These are phyloP conservation scores for Drosophila nr. perissopoda DNA, from an alignment of 2,888 invertebrate species.

Conservation along the genomic window DNA sequence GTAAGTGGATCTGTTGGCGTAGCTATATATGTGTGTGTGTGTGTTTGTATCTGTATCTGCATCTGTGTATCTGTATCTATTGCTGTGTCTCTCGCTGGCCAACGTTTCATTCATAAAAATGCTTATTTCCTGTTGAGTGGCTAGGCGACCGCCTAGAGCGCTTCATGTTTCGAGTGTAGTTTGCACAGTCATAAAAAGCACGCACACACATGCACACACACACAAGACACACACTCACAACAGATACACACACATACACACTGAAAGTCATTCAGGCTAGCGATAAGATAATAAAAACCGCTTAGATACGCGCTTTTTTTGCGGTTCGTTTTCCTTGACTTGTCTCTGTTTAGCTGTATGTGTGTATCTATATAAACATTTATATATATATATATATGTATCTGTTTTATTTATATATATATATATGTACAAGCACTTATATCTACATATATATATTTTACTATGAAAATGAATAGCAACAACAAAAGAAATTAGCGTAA, in stretches of 20 bases:
- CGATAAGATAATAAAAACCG: constrained; percentile 80
- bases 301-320: constrained; percentile 76
- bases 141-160: constrained; percentile 68
- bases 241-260: constrained; percentile 13
- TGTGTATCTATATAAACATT: constrained; percentile 8
- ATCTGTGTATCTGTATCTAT: constrained; percentile 29
- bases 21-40: constrained; percentile 28
- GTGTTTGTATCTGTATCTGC: constrained; percentile 22
- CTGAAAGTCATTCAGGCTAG: constrained; percentile 67
- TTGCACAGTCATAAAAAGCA: constrained; percentile 72
- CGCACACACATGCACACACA: constrained; percentile 21
- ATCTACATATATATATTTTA: constrained; percentile 51
- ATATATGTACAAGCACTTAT: constrained; percentile 8
- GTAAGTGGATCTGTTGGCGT: constrained; percentile 58
- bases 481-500: constrained; percentile 80
- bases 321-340: constrained; percentile 39
- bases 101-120: constrained; percentile 82
- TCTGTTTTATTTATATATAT: constrained; percentile 18
- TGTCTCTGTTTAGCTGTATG: constrained; percentile 11
- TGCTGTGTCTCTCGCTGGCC: constrained; percentile 47
- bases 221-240: constrained; percentile 23
- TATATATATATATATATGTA: constrained; percentile 19
- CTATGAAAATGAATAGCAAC: constrained; percentile 75
- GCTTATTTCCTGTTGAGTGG: constrained; percentile 79
- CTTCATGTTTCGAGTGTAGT: constrained; percentile 69